Conservation (phyloP, 2,797 vertebrate species). For the Perodicticus potto region DNA sequence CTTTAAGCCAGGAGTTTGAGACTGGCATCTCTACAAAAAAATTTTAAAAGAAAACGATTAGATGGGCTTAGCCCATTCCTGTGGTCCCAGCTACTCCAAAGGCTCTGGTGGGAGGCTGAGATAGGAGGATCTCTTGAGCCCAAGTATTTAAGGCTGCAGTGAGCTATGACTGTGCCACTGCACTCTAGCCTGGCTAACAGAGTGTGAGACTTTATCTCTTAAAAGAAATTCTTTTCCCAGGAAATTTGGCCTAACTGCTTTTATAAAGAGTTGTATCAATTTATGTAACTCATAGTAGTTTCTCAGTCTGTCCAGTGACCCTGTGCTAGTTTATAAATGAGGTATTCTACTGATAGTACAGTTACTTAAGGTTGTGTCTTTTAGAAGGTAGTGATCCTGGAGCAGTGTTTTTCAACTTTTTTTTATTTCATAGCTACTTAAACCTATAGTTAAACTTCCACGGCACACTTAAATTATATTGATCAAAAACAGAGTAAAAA, state of each 20-base stretch:
- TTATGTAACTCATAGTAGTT: constrained; percentile 30
- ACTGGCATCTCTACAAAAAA: background rate
- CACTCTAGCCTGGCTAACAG: background rate
- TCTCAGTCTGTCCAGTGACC: background rate
- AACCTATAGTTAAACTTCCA: no score
- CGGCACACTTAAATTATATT: no score
- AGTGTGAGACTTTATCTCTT: background rate
- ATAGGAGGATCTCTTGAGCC: background rate
- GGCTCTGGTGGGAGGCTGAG: background rate
- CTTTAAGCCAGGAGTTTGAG: background rate
- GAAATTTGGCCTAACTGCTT: constrained; percentile 46
- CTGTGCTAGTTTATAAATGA: constrained; percentile 4
- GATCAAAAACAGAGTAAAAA: no score
- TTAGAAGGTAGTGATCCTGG: background rate
- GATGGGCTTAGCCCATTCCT: background rate
- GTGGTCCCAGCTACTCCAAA: background rate
- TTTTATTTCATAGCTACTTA: no score
- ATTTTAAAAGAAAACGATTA: background rate
- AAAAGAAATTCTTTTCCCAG: background rate
- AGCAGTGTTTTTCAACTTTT: no score
- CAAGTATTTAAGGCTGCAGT: background rate
- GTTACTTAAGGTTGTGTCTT: background rate
- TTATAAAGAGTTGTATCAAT: constrained; percentile 46
- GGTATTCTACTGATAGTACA: background rate
- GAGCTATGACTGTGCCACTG: background rate